Evolutionary conservation across 1,140 invertebrate species (phyloP).

Genomic region (Platyscapa corneri): DNA sequence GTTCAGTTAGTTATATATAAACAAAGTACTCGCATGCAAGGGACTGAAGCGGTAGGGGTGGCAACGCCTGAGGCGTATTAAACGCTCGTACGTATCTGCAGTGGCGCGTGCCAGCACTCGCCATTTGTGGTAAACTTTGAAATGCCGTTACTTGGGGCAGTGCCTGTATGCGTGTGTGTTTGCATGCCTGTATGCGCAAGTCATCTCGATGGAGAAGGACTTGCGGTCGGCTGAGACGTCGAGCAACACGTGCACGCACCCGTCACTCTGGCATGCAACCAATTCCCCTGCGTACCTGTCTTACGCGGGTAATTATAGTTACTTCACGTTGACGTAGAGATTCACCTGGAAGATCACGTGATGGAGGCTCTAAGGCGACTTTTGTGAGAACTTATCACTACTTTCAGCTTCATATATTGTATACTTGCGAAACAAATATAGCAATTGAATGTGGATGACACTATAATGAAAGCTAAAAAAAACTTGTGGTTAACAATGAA

Average conservation of each 20-base stretch:
- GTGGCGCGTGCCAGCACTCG: not conserved
- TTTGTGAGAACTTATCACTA: too few relatives aligned
- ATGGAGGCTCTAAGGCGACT: too few relatives aligned
- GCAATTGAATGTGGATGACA: too few relatives aligned
- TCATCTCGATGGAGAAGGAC: not conserved
- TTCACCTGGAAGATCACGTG: too few relatives aligned
- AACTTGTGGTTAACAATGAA: too few relatives aligned
- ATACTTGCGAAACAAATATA: too few relatives aligned
- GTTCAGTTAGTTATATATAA: not conserved
- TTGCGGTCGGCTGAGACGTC: constrained; percentile 9
- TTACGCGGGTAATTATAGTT: not conserved
- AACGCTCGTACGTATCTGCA: not conserved
- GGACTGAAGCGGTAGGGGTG: not conserved
- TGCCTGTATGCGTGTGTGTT: not conserved
- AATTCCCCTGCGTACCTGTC: not conserved
- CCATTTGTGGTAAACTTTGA: constrained; percentile 38
- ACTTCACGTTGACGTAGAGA: not conserved
- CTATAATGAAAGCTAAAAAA: too few relatives aligned
- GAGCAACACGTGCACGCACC: not conserved
- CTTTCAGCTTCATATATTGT: too few relatives aligned
- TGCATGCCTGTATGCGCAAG: not conserved
- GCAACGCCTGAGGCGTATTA: not conserved
- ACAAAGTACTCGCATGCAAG: not conserved
- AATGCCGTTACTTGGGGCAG: constrained; percentile 31
- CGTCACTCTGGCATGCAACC: not conserved